Conservation (phyloP, 2,113 vertebrate species). For the Psophia crepitans region DNA sequence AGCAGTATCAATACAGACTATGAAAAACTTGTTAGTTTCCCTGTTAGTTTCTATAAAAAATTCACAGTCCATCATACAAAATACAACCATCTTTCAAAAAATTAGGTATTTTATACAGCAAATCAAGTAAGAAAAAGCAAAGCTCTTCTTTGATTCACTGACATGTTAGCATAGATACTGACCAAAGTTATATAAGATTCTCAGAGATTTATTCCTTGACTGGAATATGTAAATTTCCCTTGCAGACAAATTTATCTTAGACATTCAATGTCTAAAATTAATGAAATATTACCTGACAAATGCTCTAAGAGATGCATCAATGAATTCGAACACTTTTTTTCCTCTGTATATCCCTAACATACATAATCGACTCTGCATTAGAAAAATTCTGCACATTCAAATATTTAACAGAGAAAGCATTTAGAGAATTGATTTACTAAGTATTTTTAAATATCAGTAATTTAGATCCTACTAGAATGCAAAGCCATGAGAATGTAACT, state of each 20-base stretch:
- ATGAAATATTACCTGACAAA: not conserved
- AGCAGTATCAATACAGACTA: not conserved
- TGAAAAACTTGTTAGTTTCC: not conserved
- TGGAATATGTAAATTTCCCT: not conserved
- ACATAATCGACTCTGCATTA: not conserved
- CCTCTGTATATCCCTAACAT: not conserved
- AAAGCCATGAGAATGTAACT: constrained; percentile 27
- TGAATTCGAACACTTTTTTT: no score
- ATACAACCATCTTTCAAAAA: not conserved
- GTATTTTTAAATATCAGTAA: constrained; percentile 59
- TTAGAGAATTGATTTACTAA: constrained; percentile 36
- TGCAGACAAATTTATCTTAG: not conserved
- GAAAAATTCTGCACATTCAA: not conserved
- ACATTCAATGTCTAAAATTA: not conserved
- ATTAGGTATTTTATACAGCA: not conserved
- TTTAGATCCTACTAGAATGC: constrained; percentile 9
- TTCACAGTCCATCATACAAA: not conserved
- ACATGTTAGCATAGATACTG: not conserved
- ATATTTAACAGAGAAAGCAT: constrained; percentile 38
- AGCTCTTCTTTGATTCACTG: not conserved
- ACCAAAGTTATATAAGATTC: not conserved
- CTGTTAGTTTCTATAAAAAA: not conserved
- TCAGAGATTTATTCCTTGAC: not conserved
- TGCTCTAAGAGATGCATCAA: not conserved
- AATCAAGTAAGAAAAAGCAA: not conserved